Percentiles rank a stretch among this genome's conserved stretches.
phyloP scores from a whole-genome alignment of 2,888 invertebrate species.

The Anticlea derivata region DNA sequence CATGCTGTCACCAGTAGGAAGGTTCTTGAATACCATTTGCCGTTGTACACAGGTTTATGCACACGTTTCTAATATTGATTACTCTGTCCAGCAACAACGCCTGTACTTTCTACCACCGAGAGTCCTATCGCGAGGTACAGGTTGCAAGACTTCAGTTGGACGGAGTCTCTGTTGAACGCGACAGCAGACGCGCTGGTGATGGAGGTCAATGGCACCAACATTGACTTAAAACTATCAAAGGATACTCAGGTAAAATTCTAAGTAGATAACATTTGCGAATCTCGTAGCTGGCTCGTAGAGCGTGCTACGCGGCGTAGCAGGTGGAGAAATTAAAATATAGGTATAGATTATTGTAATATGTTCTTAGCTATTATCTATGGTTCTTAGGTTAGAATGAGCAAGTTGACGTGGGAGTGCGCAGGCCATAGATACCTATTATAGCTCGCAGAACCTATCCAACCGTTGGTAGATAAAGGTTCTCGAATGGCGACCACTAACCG shows the following conservation, averaged over 20 bases:
- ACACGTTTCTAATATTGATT: neutral
- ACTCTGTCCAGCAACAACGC: slow-evolving; percentile 21
- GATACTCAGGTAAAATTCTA: slow-evolving; percentile 44
- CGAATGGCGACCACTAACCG: too few species aligned
- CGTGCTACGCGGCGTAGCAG: neutral
- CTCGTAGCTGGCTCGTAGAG: neutral
- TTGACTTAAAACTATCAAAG: slow-evolving; percentile 53
- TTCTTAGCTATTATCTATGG: too few species aligned
- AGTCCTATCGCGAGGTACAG: slow-evolving; percentile 39
- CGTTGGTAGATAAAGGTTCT: too few species aligned
- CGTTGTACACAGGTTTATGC: too few species aligned
- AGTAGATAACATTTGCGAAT: too few species aligned
- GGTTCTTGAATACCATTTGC: neutral
- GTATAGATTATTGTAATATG: too few species aligned
- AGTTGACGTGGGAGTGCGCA: too few species aligned
- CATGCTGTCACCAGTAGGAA: slow-evolving; percentile 15
- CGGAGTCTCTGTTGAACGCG: slow-evolving; percentile 48
- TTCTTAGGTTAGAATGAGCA: too few species aligned
- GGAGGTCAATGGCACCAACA: slow-evolving; percentile 48
- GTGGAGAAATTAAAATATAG: too few species aligned
- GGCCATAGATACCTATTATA: too few species aligned
- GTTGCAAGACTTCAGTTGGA: slow-evolving; percentile 58
- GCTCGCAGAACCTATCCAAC: too few species aligned
- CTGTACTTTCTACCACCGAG: neutral
- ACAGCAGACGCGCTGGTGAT: slow-evolving; percentile 47